These are phyloP conservation scores for Plemyria rubiginata DNA, from an alignment of 2,888 invertebrate species.

Conservation along the genomic window DNA sequence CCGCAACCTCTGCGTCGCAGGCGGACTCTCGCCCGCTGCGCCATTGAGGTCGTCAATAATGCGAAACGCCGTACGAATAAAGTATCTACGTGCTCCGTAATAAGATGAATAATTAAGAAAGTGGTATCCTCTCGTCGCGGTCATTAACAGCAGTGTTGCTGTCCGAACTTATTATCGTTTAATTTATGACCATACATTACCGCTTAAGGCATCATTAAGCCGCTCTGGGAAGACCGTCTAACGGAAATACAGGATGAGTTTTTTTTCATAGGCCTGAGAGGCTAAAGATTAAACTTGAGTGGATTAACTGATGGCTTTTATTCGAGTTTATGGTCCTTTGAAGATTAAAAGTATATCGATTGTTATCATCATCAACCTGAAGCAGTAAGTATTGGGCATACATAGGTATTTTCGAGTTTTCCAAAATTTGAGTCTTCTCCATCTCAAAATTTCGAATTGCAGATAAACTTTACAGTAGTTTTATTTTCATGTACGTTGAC, in stretches of 20 bases:
- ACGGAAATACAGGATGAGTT: slow-evolving; percentile 19
- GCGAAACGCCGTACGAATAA: slow-evolving; percentile 11
- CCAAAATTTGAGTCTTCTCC: no score
- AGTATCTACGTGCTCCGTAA: slow-evolving; percentile 12
- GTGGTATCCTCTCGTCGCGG: slow-evolving; percentile 50
- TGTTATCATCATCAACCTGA: no score
- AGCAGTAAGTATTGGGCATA: no score
- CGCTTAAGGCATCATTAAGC: slow-evolving; percentile 80
- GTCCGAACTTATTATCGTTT: slow-evolving; percentile 83
- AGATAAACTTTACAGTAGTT: no score
- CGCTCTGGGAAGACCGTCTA: slow-evolving; percentile 53
- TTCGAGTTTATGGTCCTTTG: background rate
- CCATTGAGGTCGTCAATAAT: no score
- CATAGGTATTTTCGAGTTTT: no score
- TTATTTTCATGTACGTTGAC: no score
- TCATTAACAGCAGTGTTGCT: slow-evolving; percentile 72
- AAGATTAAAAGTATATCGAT: background rate
- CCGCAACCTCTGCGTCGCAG: no score
- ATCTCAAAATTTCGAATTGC: no score
- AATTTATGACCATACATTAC: slow-evolving; percentile 83
- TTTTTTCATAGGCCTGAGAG: slow-evolving; percentile 2
- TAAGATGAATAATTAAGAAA: slow-evolving; percentile 50
- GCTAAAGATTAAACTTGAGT: slow-evolving; percentile 5
- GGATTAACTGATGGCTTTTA: background rate
- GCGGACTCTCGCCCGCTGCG: no score